A percentile compares a stretch with the other conserved stretches of the same genome.
These are phyloP conservation scores for Lepidochrysops patricia DNA, from an alignment of 2,888 invertebrate species.

Conservation along the genomic window DNA sequence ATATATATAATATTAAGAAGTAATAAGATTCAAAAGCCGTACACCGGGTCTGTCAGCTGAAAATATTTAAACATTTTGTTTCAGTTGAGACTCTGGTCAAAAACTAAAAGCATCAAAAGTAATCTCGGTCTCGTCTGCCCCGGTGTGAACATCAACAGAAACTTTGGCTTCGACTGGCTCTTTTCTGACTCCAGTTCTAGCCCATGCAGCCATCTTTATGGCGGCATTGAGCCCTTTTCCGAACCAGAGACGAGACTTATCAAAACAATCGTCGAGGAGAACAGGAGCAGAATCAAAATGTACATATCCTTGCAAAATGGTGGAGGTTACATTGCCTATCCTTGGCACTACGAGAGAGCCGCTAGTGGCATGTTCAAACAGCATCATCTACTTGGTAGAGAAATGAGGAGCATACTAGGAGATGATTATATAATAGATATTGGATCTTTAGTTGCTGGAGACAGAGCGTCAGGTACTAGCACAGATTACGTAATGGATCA, in stretches of 20 bases:
- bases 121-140: constrained; percentile 61
- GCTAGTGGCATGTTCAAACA: constrained; percentile 52
- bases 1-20: no score
- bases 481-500: constrained; percentile 43
- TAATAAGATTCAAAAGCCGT: background rate
- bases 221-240: constrained; percentile 76
- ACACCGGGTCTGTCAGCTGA: background rate
- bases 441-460: constrained; percentile 41
- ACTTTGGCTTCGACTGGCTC: constrained; percentile 83
- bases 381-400: constrained; percentile 41
- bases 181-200: constrained; percentile 71
- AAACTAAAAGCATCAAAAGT: constrained; percentile 70
- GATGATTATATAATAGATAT: constrained; percentile 39
- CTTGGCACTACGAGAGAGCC: constrained; percentile 77
- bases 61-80: constrained; percentile 25
- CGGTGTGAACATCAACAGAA: constrained; percentile 85
- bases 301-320: constrained; percentile 86
- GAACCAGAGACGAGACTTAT: constrained; percentile 78
- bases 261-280: constrained; percentile 66
- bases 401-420: constrained; percentile 40
- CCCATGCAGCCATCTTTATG: constrained; percentile 77
- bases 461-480: constrained; percentile 53
- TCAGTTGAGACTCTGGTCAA: constrained; percentile 79
- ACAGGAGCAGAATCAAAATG: constrained; percentile 64
- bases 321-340: constrained; percentile 78